A percentile compares a stretch with the other conserved stretches of the same genome.
phyloP scores from a whole-genome alignment of 1,140 invertebrate species.

The Araneus ventricosus region DNA sequence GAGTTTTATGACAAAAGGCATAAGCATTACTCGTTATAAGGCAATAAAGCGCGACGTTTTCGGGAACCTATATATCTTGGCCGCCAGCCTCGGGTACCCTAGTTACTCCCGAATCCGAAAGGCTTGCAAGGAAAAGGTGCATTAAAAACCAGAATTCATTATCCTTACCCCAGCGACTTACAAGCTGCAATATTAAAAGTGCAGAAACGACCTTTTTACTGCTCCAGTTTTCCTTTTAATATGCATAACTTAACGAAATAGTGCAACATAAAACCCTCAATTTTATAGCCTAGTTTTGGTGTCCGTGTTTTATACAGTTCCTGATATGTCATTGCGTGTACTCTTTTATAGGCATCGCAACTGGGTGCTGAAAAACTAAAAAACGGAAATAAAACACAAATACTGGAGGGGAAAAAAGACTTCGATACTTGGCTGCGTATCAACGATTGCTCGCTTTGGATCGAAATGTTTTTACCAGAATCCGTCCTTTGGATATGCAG shows the following conservation, averaged over 20 bases:
- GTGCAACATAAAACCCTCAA: conserved; percentile 75
- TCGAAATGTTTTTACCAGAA: conserved; percentile 75
- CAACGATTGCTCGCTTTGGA: conserved; percentile 68
- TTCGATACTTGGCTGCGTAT: conserved; percentile 73
- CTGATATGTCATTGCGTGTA: conserved; percentile 75
- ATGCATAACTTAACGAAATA: conserved; percentile 76
- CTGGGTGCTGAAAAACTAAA: conserved; percentile 74
- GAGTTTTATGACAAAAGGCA: conserved; percentile 76
- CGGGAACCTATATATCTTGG: conserved; percentile 75
- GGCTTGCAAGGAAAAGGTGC: conserved; percentile 74
- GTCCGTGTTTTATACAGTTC: conserved; percentile 75
- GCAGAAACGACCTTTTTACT: conserved; percentile 75
- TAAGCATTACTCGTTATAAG: conserved; percentile 75
- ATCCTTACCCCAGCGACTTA: conserved; percentile 74
- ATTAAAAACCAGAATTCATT: conserved; percentile 76
- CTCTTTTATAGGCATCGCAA: conserved; percentile 75
- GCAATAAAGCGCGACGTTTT: conserved; percentile 75
- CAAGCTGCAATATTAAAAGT: conserved; percentile 75
- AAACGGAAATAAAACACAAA: conserved; percentile 73
- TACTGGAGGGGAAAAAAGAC: conserved; percentile 21
- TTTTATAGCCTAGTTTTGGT: conserved; percentile 75
- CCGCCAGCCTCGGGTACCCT: conserved; percentile 70
- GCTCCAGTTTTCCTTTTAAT: conserved; percentile 75
- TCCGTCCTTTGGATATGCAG: conserved; percentile 66
- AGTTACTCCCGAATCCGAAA: conserved; percentile 74